Base-by-base conservation (phyloP, 2,888 invertebrate genomes). In the Branchellion lobata region DNA sequence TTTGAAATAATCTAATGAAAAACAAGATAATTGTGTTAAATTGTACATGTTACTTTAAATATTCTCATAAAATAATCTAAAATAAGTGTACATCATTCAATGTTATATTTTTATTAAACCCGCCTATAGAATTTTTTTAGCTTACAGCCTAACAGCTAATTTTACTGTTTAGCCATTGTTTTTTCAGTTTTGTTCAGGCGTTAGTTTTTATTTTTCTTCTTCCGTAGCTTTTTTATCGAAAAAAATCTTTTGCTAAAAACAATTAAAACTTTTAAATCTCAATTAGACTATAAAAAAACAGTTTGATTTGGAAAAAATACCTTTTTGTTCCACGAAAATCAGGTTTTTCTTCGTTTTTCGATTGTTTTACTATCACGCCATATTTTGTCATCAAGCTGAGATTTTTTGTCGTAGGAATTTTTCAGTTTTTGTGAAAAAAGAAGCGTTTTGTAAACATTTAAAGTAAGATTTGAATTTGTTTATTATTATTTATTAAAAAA, bases 221-320 rank as follows among this genome's bases (percentile, higher is more conserved):
- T 57, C n/a, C 61, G 61, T 57, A 57, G 61, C 61, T 57, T 57
- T 57, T 57, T 57, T 57, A 24, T 57, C 61, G 61, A 57, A 57
- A 57, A 57, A 24, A 57, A 24, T 57, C n/a, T n/a, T 8, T n/a
- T 18, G 24, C 11, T n/a, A n/a, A 57, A 18, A 24, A 3, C 21
- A 5, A 18, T 8, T 57, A 18, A 18, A 57, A 57, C 24, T 57
- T 24, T 5, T 57, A 14, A 5, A 24, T 57, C 5, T 57, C 61
- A 57, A 57, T 14, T 40, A 40, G 5, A 40, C 14, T 40, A n/a
- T 40, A 14, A 24, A 57, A 18, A 57, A 57, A 24, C 8, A 18
- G 61, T 57, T 24, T 18, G 24, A 57, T 14, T 24, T 57, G 24
- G 61, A 57, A 57, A 57, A 5, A 57, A 18, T 18, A 24, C 21